These are phyloP conservation scores for Tortrix viridana DNA, from an alignment of 2,888 invertebrate genomes.

Conservation along the genomic window DNA sequence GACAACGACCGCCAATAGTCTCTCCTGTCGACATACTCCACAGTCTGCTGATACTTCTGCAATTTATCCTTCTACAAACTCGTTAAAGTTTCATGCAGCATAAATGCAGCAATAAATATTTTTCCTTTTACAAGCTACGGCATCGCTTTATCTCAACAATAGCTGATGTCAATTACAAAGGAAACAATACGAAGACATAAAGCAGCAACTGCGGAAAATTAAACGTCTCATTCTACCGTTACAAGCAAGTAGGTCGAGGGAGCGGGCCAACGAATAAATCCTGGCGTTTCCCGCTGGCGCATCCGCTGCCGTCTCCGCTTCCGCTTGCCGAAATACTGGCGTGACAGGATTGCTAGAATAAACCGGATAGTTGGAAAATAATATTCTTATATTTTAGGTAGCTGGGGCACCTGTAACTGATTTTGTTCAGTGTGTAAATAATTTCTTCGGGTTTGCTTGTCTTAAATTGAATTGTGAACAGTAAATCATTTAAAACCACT, in stretches of 20 bases:
- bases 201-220: slow-evolving; percentile 17
- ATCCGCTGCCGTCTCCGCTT: slow-evolving; percentile 23
- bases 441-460: no score
- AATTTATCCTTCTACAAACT: background rate
- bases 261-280: slow-evolving; percentile 26
- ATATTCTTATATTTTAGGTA: background rate
- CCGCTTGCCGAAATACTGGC: slow-evolving; percentile 16
- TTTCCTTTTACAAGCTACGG: background rate
- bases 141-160: background rate
- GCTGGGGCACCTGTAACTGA: no score
- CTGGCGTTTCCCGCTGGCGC: slow-evolving; percentile 19
- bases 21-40: no score
- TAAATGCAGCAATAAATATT: background rate
- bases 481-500: no score
- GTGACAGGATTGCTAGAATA: background rate
- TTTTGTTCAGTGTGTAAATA: no score
- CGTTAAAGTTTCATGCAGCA: background rate
- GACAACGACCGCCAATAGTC: no score
- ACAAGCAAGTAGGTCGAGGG: slow-evolving; percentile 21
- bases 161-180: slow-evolving; percentile 13
- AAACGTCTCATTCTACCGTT: slow-evolving; percentile 22
- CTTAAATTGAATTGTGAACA: no score
- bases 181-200: slow-evolving; percentile 5
- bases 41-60: no score
- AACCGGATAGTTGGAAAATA: background rate